These are phyloP conservation scores for Muscidifurax raptorellus DNA, from an alignment of 1,140 invertebrate genomes.

Conservation along the genomic window DNA sequence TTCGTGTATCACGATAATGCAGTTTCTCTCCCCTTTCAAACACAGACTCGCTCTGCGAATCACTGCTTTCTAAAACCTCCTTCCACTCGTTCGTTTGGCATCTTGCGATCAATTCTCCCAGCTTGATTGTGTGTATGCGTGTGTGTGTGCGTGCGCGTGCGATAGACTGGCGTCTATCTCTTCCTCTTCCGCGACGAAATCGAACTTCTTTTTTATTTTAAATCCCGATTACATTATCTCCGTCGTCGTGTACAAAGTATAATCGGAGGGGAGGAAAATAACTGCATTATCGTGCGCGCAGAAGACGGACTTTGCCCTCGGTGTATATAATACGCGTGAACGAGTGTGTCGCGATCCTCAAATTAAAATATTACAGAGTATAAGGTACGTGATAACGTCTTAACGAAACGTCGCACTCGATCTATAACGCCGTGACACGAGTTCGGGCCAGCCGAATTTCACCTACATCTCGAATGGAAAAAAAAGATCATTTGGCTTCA, in stretches of 20 bases:
- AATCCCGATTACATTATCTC: too few species aligned
- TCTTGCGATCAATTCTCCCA: neutral
- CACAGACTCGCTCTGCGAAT: neutral
- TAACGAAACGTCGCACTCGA: conserved; percentile 7
- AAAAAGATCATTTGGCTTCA: conserved; percentile 43
- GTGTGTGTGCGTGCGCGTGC: too few species aligned
- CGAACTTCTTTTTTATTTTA: neutral
- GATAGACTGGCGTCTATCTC: neutral
- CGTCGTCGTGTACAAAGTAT: neutral
- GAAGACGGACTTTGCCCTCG: conserved; percentile 4
- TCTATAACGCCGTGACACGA: neutral
- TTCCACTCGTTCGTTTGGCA: neutral
- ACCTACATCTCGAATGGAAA: conserved; percentile 11
- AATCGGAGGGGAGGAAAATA: conserved; percentile 2
- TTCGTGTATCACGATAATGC: conserved; percentile 1
- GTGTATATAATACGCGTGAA: neutral
- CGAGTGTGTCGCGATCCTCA: neutral
- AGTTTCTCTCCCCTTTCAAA: neutral
- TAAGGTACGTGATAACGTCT: neutral
- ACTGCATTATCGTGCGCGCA: neutral
- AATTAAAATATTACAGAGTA: conserved; percentile 24
- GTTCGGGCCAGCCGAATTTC: conserved; percentile 65
- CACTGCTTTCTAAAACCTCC: too few species aligned
- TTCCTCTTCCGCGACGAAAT: neutral
- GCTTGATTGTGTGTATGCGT: neutral